These are phyloP conservation scores for Rousettus leschenaultii DNA, from an alignment of 2,113 vertebrate genomes.

Conservation along the genomic window DNA sequence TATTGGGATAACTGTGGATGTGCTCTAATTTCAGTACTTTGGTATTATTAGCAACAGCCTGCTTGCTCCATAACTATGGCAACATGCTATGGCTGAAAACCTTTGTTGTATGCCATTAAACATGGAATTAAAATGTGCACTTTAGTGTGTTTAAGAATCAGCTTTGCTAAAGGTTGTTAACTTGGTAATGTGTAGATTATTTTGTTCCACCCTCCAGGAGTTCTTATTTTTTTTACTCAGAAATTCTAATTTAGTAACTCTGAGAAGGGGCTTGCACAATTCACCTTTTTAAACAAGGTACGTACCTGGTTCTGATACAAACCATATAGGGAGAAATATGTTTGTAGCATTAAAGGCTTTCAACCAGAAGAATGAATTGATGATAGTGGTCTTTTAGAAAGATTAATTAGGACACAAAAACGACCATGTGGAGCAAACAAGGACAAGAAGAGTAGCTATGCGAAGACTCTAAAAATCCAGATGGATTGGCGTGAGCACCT, in stretches of 20 bases:
- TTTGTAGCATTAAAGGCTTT: neutral
- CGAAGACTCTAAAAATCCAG: neutral
- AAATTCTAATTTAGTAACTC: slow-evolving; percentile 12
- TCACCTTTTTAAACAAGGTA: neutral
- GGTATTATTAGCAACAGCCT: neutral
- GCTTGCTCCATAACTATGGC: neutral
- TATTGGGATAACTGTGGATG: neutral
- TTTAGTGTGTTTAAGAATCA: neutral
- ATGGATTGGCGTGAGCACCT: neutral
- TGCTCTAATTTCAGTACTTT: neutral
- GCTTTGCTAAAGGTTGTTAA: neutral
- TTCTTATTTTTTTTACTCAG: too few species aligned
- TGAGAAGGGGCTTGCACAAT: neutral
- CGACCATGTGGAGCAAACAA: neutral
- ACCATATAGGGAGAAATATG: neutral
- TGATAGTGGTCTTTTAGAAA: neutral
- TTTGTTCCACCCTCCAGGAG: neutral
- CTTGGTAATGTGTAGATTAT: neutral
- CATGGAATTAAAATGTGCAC: neutral
- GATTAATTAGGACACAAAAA: neutral
- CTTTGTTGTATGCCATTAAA: neutral
- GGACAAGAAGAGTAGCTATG: neutral
- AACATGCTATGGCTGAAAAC: neutral
- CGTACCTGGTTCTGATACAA: neutral
- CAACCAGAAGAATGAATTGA: neutral